Percentiles rank a stretch among this genome's conserved stretches.
Conservation (phyloP, 35 echinoderm and acorn worm genomes). For the Ophiothrix spiculata region DNA sequence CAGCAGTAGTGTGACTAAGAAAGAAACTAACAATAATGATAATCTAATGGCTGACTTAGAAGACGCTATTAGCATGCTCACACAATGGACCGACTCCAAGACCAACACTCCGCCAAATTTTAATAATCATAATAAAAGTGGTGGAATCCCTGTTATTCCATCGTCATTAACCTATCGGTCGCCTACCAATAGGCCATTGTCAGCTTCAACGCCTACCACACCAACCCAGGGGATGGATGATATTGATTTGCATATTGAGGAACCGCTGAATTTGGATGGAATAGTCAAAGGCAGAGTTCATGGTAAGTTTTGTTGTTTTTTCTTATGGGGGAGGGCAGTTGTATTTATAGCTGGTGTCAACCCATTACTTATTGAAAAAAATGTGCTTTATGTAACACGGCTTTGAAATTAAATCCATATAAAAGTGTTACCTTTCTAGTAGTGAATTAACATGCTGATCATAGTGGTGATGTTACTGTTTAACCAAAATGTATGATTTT, state of each 20-base stretch:
- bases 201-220: slow-evolving; percentile 12
- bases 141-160: not conserved
- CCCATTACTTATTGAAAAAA: no score
- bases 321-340: no score
- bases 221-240: slow-evolving; percentile 42
- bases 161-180: slow-evolving; percentile 16
- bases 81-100: slow-evolving; percentile 37
- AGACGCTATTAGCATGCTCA: slow-evolving; percentile 55
- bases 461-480: no score
- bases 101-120: slow-evolving; percentile 20
- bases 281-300: slow-evolving; percentile 25
- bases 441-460: no score
- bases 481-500: no score
- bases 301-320: no score
- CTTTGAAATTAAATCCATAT: no score
- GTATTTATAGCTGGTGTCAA: no score
- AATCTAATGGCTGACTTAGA: slow-evolving; percentile 43
- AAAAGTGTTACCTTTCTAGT: no score
- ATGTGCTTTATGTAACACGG: no score
- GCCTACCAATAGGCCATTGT: slow-evolving; percentile 23
- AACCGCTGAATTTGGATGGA: slow-evolving; percentile 30
- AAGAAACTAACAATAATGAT: slow-evolving; percentile 6
- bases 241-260: slow-evolving; percentile 54
- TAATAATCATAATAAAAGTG: slow-evolving; percentile 8
- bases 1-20: not conserved